Conservation (phyloP, 1,140 invertebrate genomes). For the Papilio aristodemus region DNA sequence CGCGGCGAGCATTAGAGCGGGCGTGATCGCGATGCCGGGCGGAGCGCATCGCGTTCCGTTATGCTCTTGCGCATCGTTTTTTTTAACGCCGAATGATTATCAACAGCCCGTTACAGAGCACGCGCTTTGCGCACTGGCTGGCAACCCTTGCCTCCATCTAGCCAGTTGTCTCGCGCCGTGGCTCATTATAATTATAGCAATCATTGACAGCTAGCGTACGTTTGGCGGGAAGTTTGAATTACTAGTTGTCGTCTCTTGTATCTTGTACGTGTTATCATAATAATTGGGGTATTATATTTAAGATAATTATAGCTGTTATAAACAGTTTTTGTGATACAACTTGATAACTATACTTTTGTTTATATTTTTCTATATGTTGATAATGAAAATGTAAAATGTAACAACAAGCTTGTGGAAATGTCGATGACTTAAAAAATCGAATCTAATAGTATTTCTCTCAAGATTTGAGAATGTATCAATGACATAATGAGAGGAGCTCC, state of each 20-base stretch:
- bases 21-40: conserved; percentile 56
- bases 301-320: background rate
- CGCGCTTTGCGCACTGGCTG: conserved; percentile 49
- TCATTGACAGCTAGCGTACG: conserved; percentile 5
- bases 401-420: too few species aligned
- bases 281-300: background rate
- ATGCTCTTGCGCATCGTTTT: conserved; percentile 54
- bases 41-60: conserved; percentile 71
- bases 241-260: conserved; percentile 9
- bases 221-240: conserved; percentile 26
- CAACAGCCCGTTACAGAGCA: conserved; percentile 66
- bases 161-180: background rate
- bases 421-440: too few species aligned
- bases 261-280: conserved; percentile 1
- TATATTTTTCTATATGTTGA: background rate
- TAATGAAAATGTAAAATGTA: too few species aligned
- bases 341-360: background rate
- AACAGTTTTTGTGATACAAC: background rate
- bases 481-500: too few species aligned
- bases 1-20: conserved; percentile 31
- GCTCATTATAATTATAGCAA: conserved; percentile 23
- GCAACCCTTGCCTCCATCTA: background rate
- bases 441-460: too few species aligned
- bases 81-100: conserved; percentile 66
- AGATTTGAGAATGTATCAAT: too few species aligned